A percentile compares a stretch with the other conserved stretches of the same genome.
Conservation (phyloP, 2,888 invertebrate genomes). For the Epiblema foenella region DNA sequence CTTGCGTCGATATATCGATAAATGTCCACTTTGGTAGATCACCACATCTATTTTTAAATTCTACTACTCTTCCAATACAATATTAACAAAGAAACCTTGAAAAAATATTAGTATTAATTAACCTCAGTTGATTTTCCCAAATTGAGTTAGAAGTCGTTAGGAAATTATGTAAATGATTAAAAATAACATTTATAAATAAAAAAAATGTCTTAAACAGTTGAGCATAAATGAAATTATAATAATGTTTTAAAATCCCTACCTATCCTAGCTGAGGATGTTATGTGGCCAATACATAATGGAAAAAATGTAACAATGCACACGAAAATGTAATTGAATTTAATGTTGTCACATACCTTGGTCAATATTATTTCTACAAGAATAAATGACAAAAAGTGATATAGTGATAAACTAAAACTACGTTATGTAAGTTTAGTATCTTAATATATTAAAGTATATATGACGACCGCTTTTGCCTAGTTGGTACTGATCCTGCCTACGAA, state of each 20-base stretch:
- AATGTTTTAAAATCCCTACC: constrained; percentile 40
- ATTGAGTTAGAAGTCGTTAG: constrained; percentile 5
- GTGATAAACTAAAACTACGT: too few species aligned
- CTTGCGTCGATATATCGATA: constrained; percentile 14
- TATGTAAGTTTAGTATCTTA: too few species aligned
- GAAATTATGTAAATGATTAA: constrained; percentile 38
- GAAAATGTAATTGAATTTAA: constrained; percentile 8
- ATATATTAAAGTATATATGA: too few species aligned
- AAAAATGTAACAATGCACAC: constrained; percentile 44
- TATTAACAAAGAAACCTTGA: neutral
- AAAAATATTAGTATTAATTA: neutral
- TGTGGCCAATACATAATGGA: constrained; percentile 73
- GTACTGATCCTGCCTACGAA: too few species aligned
- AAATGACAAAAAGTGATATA: too few species aligned
- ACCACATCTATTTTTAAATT: constrained; percentile 22
- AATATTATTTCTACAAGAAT: too few species aligned
- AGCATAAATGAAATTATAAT: constrained; percentile 51
- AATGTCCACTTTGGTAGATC: constrained; percentile 20
- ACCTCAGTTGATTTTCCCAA: neutral
- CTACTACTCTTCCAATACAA: neutral
- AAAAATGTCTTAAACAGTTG: constrained; percentile 55
- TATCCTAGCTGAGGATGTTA: constrained; percentile 69
- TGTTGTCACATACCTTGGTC: neutral
- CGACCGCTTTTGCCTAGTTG: too few species aligned
- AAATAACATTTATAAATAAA: constrained; percentile 46